These are phyloP conservation scores for Probaryconus sp. DNA, from an alignment of 1,140 invertebrate genomes.

Conservation along the genomic window DNA sequence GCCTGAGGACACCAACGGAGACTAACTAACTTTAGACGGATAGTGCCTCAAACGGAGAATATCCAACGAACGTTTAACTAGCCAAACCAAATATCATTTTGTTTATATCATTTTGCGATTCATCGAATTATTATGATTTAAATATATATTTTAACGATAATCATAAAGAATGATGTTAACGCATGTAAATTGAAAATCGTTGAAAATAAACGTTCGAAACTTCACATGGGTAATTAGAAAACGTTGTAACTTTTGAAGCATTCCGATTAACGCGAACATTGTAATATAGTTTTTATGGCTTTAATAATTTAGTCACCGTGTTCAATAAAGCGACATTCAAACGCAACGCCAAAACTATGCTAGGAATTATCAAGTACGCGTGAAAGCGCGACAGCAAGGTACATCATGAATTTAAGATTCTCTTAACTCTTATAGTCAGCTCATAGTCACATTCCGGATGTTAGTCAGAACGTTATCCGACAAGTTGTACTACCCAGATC, in stretches of 20 bases:
- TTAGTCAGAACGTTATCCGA: constrained; percentile 55
- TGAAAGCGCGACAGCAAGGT: constrained; percentile 29
- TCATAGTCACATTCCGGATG: constrained; percentile 62
- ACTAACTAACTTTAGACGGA: constrained; percentile 62
- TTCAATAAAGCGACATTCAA: constrained; percentile 26
- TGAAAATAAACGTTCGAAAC: too few relatives aligned
- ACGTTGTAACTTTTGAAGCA: too few relatives aligned
- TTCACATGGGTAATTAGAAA: too few relatives aligned
- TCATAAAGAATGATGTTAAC: too few relatives aligned
- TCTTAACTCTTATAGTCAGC: constrained; percentile 53
- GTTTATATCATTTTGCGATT: too few relatives aligned
- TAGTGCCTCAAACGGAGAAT: constrained; percentile 52
- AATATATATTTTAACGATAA: too few relatives aligned
- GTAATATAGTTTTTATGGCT: constrained; percentile 12
- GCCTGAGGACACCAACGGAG: constrained; percentile 51
- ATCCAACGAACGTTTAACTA: too few relatives aligned
- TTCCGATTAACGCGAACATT: constrained; percentile 7
- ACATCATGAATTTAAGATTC: constrained; percentile 59
- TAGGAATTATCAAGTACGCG: constrained; percentile 23
- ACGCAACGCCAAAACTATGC: constrained; percentile 23
- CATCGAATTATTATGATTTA: too few relatives aligned
- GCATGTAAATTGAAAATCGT: too few relatives aligned
- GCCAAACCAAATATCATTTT: too few relatives aligned
- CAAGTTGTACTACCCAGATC: constrained; percentile 52
- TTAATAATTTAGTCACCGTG: constrained; percentile 3